phyloP scores from a whole-genome alignment of 2,888 invertebrate species.

The Tenthredo notha region DNA sequence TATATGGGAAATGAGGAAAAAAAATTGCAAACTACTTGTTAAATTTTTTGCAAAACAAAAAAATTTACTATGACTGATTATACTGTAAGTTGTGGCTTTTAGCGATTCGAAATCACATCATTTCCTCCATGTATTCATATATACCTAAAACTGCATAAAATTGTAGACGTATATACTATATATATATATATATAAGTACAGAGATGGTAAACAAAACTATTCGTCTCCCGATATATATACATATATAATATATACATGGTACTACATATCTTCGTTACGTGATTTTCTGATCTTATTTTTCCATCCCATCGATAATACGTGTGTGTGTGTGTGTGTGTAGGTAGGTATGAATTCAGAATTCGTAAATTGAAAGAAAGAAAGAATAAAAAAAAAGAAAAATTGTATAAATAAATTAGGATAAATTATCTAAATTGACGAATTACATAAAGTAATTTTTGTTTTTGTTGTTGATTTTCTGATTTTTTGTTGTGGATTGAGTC shows the following conservation, averaged over 20 bases:
- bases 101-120: neutral
- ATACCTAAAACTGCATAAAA: neutral
- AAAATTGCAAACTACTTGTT: no score
- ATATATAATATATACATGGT: neutral
- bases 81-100: neutral
- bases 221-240: constrained; percentile 4
- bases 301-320: neutral
- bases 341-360: no score
- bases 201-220: constrained; percentile 33
- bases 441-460: neutral
- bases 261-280: no score
- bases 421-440: neutral
- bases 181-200: neutral
- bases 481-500: neutral
- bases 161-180: neutral
- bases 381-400: no score
- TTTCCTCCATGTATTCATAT: neutral
- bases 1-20: no score
- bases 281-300: neutral
- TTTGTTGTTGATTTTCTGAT: neutral
- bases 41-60: neutral
- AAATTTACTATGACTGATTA: neutral
- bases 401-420: no score
- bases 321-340: no score
- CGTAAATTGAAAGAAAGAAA: neutral